These are phyloP conservation scores for Potamarius usumacintae DNA, from an alignment of 2,113 vertebrate genomes.

Conservation along the genomic window DNA sequence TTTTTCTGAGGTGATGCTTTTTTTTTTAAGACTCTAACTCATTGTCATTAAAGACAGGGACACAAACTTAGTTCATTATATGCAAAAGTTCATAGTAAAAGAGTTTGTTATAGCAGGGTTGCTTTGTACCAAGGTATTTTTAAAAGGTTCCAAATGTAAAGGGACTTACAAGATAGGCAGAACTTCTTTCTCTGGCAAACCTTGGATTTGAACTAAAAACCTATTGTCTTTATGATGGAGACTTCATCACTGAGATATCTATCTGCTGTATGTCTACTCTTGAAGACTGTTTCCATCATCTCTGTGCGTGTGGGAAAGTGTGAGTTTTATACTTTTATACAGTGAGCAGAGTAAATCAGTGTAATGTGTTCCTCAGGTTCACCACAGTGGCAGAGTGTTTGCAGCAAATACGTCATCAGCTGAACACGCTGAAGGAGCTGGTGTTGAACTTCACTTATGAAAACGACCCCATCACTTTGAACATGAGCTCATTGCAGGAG, in stretches of 20 bases:
- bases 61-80: too few relatives aligned
- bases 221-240: not conserved
- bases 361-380: slow-evolving; percentile 75
- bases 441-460: slow-evolving; percentile 78
- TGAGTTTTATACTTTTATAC: not conserved
- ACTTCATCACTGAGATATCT: not conserved
- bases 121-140: not conserved
- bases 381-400: slow-evolving; percentile 81
- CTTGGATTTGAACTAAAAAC: not conserved
- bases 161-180: not conserved
- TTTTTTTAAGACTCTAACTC: too few relatives aligned
- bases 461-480: slow-evolving; percentile 69
- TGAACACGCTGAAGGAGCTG: slow-evolving; percentile 85
- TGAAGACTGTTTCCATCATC: not conserved
- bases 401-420: slow-evolving; percentile 80
- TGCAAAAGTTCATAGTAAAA: too few relatives aligned
- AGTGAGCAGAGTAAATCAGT: not conserved
- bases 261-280: not conserved
- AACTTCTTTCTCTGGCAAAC: not conserved
- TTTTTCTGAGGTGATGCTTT: too few relatives aligned
- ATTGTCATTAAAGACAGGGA: too few relatives aligned
- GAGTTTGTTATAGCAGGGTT: too few relatives aligned
- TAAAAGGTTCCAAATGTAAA: not conserved
- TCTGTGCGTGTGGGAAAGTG: not conserved
- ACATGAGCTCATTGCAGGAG: slow-evolving; percentile 72